Evolutionary conservation across 2,888 invertebrate genomes (phyloP).

Genomic region (Corythucha ciliata): DNA sequence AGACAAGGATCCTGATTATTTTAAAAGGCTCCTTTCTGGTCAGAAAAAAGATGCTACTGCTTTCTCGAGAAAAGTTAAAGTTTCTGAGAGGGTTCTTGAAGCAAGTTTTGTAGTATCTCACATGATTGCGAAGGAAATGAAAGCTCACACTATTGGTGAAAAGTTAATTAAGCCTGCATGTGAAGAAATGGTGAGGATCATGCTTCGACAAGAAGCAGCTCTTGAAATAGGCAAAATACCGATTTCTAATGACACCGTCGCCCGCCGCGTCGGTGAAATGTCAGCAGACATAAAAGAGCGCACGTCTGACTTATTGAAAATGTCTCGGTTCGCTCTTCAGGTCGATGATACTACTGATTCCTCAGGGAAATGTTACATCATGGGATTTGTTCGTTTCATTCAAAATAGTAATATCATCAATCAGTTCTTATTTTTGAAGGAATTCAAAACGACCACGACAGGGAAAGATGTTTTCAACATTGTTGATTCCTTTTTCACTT

Average conservation of each 20-base stretch:
- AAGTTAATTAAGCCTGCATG: too few species aligned
- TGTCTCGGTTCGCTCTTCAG: slow-evolving; percentile 10
- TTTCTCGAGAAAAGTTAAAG: background rate
- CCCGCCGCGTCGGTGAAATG: too few species aligned
- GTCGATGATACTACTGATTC: slow-evolving; percentile 18
- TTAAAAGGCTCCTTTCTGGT: slow-evolving; percentile 5
- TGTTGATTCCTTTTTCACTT: slow-evolving; percentile 1
- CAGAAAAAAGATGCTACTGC: slow-evolving; percentile 5
- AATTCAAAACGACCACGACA: slow-evolving; percentile 6
- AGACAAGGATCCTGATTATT: slow-evolving; percentile 7
- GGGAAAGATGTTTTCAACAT: slow-evolving; percentile 10
- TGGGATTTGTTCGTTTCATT: slow-evolving; percentile 23
- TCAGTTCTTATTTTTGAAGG: slow-evolving; percentile 14
- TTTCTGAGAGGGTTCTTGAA: background rate
- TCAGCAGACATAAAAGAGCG: too few species aligned
- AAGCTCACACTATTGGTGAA: too few species aligned
- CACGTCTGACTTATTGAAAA: background rate
- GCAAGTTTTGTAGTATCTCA: too few species aligned
- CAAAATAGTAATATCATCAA: slow-evolving; percentile 13
- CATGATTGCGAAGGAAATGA: too few species aligned
- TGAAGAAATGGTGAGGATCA: too few species aligned
- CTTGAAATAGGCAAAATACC: too few species aligned
- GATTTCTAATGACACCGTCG: too few species aligned
- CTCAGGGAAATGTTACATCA: slow-evolving; percentile 15
- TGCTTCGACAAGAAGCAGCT: too few species aligned